Evolutionary conservation across 53 echinoderm and acorn worm genomes (phyloP), one percentile per base, ranked within the genome.

Genomic region (Temnopleurus reevesii): DNA sequence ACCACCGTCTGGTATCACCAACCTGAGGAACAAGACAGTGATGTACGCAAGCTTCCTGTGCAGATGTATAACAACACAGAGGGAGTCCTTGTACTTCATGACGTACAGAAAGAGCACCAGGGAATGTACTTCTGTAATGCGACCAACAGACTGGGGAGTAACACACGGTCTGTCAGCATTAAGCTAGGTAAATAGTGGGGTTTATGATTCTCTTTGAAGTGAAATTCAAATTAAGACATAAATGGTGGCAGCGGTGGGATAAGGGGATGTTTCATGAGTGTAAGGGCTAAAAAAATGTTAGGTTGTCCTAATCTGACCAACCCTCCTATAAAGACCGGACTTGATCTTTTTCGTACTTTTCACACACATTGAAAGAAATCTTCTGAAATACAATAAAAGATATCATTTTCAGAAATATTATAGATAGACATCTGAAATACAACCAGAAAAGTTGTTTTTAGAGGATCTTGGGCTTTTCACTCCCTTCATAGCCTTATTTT

Each of bases 121-220:
- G 97, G 97, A 25, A 27, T 82, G 4, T 96, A 93, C 79, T 77
- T 82, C 45, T 96, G 97, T 60, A 91, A 58, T 33, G 95, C 95
- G 8, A 89, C 66, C 5, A 96, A 96, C 84, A 91, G 77, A 77
- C 86, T 91, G 12, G 95, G 93, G 10, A 46, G 29, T 53, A 87
- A 88, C 8, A 77, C 49, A 34, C 86, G 90, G 45, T 91, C 80
- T 21, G 89, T 95, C 29, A 92, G 82, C 15, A 89, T 95, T 13
- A 90, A 91, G 64, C 65, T 93, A 58, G 93, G 95, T 95, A 56
- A 92, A 92, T 71, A 38, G 0, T 53, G n/a, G n/a, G n/a, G n/a
- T n/a, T n/a, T n/a, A n/a, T 24, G 24, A 56, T 56, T 24, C 24
- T 21, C 6, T 24, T 0, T 24, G 5, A 56, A 26, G 21, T 58